These are phyloP conservation scores for Tachycineta bicolor DNA, from an alignment of 2,113 vertebrate genomes.

Conservation along the genomic window DNA sequence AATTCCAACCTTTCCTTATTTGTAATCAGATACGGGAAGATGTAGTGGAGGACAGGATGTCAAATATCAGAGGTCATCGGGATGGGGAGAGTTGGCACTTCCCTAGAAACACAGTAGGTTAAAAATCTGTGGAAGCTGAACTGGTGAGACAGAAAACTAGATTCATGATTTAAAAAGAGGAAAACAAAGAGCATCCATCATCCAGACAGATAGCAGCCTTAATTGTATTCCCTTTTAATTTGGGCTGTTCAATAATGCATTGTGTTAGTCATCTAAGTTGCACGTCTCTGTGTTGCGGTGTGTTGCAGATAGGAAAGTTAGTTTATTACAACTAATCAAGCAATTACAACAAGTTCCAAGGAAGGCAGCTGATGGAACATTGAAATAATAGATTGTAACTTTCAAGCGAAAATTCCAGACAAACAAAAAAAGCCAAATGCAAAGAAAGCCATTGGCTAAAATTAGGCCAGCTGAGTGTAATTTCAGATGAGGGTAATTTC, in stretches of 20 bases:
- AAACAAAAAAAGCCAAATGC: neutral
- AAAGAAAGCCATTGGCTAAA: neutral
- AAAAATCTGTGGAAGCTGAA: neutral
- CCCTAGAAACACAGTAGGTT: neutral
- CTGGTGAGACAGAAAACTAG: constrained; percentile 33
- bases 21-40: neutral
- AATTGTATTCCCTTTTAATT: constrained; percentile 63
- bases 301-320: constrained; percentile 2
- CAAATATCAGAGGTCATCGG: neutral
- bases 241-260: constrained; percentile 45
- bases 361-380: neutral
- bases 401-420: neutral
- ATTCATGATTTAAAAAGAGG: constrained; percentile 45
- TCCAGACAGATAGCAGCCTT: constrained; percentile 36
- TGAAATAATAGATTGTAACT: constrained; percentile 14
- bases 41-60: neutral
- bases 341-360: neutral
- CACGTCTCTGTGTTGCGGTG: constrained; percentile 5
- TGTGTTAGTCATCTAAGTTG: constrained; percentile 35
- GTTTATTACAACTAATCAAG: constrained; percentile 54
- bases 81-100: neutral
- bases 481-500: neutral
- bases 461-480: neutral
- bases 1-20: neutral
- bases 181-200: constrained; percentile 25